Conservation (phyloP, 2,113 vertebrate genomes). For the Vimba vimba region DNA sequence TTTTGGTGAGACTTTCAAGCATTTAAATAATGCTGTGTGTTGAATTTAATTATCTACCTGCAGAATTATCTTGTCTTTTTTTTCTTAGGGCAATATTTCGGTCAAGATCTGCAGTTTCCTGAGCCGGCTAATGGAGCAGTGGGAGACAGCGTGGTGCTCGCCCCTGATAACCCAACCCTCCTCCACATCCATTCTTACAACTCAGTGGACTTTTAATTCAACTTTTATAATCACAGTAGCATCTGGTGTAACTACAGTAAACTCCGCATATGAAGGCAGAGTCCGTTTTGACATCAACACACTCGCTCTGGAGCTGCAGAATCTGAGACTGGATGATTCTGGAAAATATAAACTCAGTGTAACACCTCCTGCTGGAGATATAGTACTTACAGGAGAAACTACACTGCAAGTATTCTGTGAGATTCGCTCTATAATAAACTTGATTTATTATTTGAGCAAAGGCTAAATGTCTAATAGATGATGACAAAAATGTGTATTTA, state of each 20-base stretch:
- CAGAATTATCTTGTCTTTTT: neutral
- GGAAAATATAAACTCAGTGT: neutral
- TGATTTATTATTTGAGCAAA: neutral
- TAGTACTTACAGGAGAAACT: accelerated
- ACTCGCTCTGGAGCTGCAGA: conserved; percentile 63
- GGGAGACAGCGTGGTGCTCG: neutral
- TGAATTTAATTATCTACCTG: neutral
- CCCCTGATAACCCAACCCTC: neutral
- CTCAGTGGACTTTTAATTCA: neutral
- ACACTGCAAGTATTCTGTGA: conserved; percentile 23
- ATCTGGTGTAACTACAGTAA: conserved; percentile 34
- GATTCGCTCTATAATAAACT: too few species aligned
- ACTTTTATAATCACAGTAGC: accelerated
- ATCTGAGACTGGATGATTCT: conserved; percentile 47
- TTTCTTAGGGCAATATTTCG: neutral
- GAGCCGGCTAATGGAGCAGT: neutral
- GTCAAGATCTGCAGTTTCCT: neutral
- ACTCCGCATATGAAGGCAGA: neutral
- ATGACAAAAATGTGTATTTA: too few species aligned
- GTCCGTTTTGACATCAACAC: neutral
- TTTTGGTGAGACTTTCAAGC: neutral
- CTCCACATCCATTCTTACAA: accelerated
- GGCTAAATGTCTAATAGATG: too few species aligned
- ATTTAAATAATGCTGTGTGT: neutral
- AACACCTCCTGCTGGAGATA: accelerated